A percentile compares a stretch with the other conserved stretches of the same genome.
Evolutionary conservation across 2,113 vertebrate genomes (phyloP).

Genomic region (Sebastes schlegelii): DNA sequence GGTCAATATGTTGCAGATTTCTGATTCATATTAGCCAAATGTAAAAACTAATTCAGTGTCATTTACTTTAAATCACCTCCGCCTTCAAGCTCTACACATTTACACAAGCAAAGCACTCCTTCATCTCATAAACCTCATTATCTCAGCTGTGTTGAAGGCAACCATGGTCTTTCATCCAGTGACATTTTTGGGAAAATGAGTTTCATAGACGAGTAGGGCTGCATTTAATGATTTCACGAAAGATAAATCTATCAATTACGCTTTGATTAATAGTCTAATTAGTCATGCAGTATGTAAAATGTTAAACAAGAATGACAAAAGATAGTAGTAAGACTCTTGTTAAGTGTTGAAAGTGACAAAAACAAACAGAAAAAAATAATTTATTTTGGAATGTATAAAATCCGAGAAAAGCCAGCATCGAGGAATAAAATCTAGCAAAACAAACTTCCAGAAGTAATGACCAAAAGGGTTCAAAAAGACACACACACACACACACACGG

Average conservation of each 20-base stretch:
- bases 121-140: background rate
- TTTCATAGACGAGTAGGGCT: conserved; percentile 6
- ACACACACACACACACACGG: background rate
- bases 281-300: background rate
- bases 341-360: background rate
- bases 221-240: conserved; percentile 12
- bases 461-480: background rate
- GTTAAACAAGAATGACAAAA: conserved; percentile 6
- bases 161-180: conserved; percentile 7
- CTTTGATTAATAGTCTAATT: conserved; percentile 17
- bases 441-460: background rate
- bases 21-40: background rate
- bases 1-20: background rate
- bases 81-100: background rate
- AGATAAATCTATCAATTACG: conserved; percentile 12
- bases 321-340: background rate
- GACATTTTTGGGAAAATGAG: conserved; percentile 23
- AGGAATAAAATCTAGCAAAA: background rate
- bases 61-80: background rate
- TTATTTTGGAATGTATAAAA: background rate
- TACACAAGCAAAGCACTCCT: background rate
- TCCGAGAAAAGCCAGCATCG: background rate
- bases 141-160: conserved; percentile 5
- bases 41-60: background rate
- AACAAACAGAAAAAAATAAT: background rate